Evolutionary conservation across 2,888 invertebrate species (phyloP), one percentile per base, ranked within the genome.

Genomic region (Entomobrya multifasciata): DNA sequence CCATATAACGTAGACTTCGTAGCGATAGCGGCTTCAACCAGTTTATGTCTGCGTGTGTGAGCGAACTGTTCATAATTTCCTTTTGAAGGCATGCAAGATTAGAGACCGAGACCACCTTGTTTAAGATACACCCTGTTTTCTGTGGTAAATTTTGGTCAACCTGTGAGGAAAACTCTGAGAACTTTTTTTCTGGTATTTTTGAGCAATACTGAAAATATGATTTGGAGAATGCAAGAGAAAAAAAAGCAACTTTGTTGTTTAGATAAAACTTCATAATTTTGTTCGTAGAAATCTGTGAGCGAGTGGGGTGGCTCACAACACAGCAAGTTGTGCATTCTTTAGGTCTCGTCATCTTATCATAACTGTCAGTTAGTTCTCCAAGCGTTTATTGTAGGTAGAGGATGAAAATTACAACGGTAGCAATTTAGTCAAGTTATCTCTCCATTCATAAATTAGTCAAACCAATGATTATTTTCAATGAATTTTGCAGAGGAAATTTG

Each of bases 101-200:
- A 84, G 44, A 72, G 67, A 77, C 57, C 76, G 44, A 72, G 67
- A 77, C 57, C 76, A 84, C 84, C 84, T 70, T 27, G 76, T 36
- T 20, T 36, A 36, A 30, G 49, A 25, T 27, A 49, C 47, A 25
- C 27, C 70, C 20, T 44, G 36, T 62, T n/a, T 20, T 44, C 20
- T 70, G 44, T 70, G 67, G 67, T 20, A 70, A 49, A 49, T 65
- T 13, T 70, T 47, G 20, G 41, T 41, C 25, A 22, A 44, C 44
- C 47, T 47, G 70, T 44, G 70, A 11, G 47, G 47, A 47, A n/a
- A 47, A 13, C 11, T 3, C 20, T 11, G 57, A 57, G 27, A 60
- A 25, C 17, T 55, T 36, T 4, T 55, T 30, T 30, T 65, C 41
- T 8, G 8, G 36, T 41, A 65, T 65, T 65, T 65, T 6, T 62